Conservation (phyloP, 2,797 vertebrate genomes). For the Protosalanx chinensis region DNA sequence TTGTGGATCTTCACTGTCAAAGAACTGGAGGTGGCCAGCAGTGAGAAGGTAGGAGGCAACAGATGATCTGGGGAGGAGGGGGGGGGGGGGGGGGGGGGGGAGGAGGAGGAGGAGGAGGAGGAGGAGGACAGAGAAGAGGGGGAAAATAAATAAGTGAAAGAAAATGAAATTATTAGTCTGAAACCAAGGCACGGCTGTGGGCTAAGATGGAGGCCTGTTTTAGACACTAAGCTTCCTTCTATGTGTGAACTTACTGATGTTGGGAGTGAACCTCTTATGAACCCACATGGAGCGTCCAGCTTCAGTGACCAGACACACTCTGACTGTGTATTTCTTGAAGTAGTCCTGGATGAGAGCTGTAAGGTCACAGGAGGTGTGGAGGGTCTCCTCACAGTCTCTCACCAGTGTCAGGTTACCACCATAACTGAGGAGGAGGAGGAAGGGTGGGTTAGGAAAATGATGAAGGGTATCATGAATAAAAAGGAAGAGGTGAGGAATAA, state of each 20-base stretch:
- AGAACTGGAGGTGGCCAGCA: constrained; percentile 56
- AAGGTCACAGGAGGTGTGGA: constrained; percentile 43
- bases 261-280: constrained; percentile 20
- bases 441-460: not conserved
- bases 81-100: too few species aligned
- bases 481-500: not conserved
- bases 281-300: constrained; percentile 24
- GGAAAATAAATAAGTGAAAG: not conserved
- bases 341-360: constrained; percentile 39
- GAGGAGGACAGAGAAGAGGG: not conserved
- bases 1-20: constrained; percentile 56
- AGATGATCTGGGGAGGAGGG: constrained; percentile 64
- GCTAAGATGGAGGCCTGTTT: not conserved
- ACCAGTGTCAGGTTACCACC: not conserved
- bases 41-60: constrained; percentile 60
- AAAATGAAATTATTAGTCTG: not conserved
- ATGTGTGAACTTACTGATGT: constrained; percentile 51
- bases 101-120: not conserved
- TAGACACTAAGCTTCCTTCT: not conserved
- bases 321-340: not conserved
- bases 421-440: constrained; percentile 34
- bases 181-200: too few species aligned
- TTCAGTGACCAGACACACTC: constrained; percentile 49
- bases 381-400: constrained; percentile 45
- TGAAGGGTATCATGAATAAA: not conserved